phyloP scores from a whole-genome alignment of 1,140 invertebrate genomes.

The Brachionus sp. region DNA sequence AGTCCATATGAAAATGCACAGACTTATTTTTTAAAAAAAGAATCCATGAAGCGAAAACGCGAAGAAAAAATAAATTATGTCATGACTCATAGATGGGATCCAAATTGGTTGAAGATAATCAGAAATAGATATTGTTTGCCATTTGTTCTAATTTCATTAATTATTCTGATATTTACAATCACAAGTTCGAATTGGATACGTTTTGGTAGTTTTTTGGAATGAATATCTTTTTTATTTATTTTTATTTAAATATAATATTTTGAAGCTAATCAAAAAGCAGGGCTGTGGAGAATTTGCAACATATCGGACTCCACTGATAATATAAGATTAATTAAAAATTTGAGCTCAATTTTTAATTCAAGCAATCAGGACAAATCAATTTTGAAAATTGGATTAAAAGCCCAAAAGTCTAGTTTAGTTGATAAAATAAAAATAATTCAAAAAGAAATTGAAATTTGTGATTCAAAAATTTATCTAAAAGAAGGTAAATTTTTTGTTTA shows the following conservation, averaged over 20 bases:
- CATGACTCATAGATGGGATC: constrained; percentile 27
- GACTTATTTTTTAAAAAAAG: constrained; percentile 23
- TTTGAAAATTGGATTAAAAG: neutral
- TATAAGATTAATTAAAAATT: neutral
- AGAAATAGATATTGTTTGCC: constrained; percentile 18
- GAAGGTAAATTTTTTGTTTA: neutral
- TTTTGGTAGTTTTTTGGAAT: neutral
- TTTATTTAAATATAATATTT: neutral
- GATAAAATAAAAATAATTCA: neutral
- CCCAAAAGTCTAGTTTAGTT: neutral
- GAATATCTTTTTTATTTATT: neutral
- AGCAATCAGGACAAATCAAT: neutral
- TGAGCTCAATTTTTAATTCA: neutral
- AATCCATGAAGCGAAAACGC: constrained; percentile 4
- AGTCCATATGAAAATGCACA: neutral
- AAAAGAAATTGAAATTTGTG: constrained; percentile 7
- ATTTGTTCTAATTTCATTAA: constrained; percentile 16
- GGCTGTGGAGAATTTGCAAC: constrained; percentile 35
- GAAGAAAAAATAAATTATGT: constrained; percentile 35
- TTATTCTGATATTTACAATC: constrained; percentile 5
- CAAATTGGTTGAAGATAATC: constrained; percentile 20
- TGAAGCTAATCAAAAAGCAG: neutral
- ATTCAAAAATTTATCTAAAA: constrained; percentile 5
- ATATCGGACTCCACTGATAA: neutral
- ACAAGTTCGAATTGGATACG: constrained; percentile 23